These are phyloP conservation scores for Noturus placidus DNA, from an alignment of 2,113 vertebrate species.

Conservation along the genomic window DNA sequence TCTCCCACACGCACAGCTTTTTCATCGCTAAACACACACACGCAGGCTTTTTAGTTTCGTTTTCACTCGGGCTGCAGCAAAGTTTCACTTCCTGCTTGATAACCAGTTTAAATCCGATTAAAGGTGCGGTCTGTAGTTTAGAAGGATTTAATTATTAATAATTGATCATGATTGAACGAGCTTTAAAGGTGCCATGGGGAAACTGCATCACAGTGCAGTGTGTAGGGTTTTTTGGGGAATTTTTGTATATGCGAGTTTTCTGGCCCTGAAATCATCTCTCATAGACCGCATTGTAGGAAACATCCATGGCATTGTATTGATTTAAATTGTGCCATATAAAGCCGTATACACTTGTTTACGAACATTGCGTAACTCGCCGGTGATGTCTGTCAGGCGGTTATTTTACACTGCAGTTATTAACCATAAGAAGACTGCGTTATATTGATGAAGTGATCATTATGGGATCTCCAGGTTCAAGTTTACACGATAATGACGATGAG, in stretches of 20 bases:
- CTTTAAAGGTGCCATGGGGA: neutral
- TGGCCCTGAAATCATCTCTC: too few species aligned
- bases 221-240: neutral
- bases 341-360: too few species aligned
- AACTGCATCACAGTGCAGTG: neutral
- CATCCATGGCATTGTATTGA: neutral
- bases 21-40: neutral
- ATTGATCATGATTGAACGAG: neutral
- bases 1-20: neutral
- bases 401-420: neutral
- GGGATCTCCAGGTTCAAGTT: neutral
- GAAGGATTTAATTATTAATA: neutral
- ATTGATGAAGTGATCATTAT: neutral
- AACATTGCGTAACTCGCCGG: too few species aligned
- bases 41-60: neutral
- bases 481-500: neutral
- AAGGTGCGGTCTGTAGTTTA: neutral
- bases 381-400: neutral
- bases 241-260: neutral
- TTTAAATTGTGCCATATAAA: too few species aligned
- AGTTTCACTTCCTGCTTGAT: neutral
- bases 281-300: neutral
- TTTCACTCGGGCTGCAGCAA: neutral
- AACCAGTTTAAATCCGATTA: neutral
- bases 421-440: neutral